Base-by-base conservation (phyloP, 1,140 invertebrate genomes). In the Oncopeltus fasciatus region DNA sequence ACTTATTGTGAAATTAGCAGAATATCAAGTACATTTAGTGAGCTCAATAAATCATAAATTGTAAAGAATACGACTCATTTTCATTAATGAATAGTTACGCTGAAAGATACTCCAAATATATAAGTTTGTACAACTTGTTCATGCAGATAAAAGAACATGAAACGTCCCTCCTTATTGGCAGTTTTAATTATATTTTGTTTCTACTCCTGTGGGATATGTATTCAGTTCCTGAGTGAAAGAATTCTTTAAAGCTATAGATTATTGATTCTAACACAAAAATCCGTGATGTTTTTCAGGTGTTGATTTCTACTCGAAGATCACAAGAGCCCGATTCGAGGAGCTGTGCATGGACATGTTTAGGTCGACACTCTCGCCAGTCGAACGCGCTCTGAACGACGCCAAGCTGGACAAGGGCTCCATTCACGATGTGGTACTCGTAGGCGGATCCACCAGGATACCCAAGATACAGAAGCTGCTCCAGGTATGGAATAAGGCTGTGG, bases 291-390 rank as follows among this genome's bases (percentile, higher is more conserved):
- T 38, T 38, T 38, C 14, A 38, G 31, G 87, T 59, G 71, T 86
- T 46, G 87, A 90, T 70, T 86, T 87, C 69, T 86, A 87, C 72
- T 81, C 83, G 0, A 82, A 75, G 61, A 80, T 89, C 18, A 83
- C 83, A 0, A 74, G 86, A 57, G 85, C 86, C 2, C 74, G 83
- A 28, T 87, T 87, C 69, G 90, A 93, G 74, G 90, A 93, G 72
- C 73, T 95, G 12, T 88, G 87, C 70, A 83, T 86, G 66, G 92
- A 95, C 76, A 77, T 95, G 33, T 79, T 80, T 72, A 69, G 77
- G 31, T 74, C 73, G 14, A 80, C 78, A 3, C 67, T 80, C 38
- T 71, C 74, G 9, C 78, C 77, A 2, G 77, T 79, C 0, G 80
- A 83, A 67, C 78, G 80, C 69, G 77, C 83, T n/a, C 70, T 87